These are phyloP conservation scores for Hepsetus odoe DNA, from an alignment of 2,113 vertebrate species.

Conservation along the genomic window DNA sequence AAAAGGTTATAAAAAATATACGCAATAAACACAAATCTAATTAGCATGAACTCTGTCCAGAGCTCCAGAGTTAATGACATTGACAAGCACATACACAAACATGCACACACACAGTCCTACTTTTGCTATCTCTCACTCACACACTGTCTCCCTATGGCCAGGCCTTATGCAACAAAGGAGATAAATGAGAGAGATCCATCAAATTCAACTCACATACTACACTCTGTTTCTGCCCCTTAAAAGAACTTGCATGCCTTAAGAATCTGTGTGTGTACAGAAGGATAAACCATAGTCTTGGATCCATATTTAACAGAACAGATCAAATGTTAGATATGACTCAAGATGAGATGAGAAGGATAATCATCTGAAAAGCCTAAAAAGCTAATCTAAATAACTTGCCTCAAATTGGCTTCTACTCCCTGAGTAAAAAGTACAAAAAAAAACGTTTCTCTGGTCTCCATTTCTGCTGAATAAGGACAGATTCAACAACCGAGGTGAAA, in stretches of 20 bases:
- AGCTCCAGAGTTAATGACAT: not conserved
- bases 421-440: too few relatives aligned
- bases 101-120: constrained; percentile 4
- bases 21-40: not conserved
- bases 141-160: not conserved
- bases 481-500: too few relatives aligned
- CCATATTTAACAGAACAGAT: not conserved
- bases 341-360: too few relatives aligned
- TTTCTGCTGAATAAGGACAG: too few relatives aligned
- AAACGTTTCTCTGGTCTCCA: too few relatives aligned
- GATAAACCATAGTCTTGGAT: not conserved
- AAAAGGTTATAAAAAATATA: not conserved
- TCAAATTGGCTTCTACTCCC: too few relatives aligned
- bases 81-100: not conserved
- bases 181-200: not conserved
- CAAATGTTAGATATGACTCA: too few relatives aligned
- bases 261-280: not conserved
- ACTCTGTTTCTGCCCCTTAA: not conserved
- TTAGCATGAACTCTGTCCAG: not conserved
- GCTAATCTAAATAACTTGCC: too few relatives aligned
- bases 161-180: not conserved
- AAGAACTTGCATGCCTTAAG: not conserved
- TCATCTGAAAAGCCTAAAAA: too few relatives aligned
- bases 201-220: not conserved
- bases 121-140: not conserved